A percentile compares a stretch with the other conserved stretches of the same genome.
These are phyloP conservation scores for Trilocha varians DNA, from an alignment of 2,888 invertebrate species.

Conservation along the genomic window DNA sequence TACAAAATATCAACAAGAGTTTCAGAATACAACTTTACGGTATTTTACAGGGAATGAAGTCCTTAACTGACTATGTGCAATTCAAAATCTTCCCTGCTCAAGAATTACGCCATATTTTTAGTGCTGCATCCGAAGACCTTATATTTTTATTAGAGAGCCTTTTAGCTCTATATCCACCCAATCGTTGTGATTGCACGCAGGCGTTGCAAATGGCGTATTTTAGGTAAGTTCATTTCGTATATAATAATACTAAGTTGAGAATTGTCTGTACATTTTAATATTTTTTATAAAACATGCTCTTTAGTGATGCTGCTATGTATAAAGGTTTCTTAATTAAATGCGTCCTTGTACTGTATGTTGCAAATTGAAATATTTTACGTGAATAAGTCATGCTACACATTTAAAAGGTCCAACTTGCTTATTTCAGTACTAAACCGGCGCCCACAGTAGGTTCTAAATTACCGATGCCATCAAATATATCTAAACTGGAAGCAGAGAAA, in stretches of 20 bases:
- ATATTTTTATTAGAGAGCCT: slow-evolving; percentile 85
- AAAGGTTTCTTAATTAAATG: too few species aligned
- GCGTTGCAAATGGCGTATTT: slow-evolving; percentile 94
- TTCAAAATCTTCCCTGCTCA: slow-evolving; percentile 91
- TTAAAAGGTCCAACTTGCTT: slow-evolving; percentile 6
- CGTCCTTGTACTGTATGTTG: too few species aligned
- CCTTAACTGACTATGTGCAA: slow-evolving; percentile 91
- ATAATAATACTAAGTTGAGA: not conserved
- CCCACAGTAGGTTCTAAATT: slow-evolving; percentile 88
- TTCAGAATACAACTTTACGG: too few species aligned
- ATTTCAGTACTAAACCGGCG: slow-evolving; percentile 85
- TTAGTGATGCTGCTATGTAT: too few species aligned
- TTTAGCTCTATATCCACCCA: slow-evolving; percentile 86
- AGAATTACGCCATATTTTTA: slow-evolving; percentile 92
- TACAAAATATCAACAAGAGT: too few species aligned
- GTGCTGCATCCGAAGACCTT: slow-evolving; percentile 94
- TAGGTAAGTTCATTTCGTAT: slow-evolving; percentile 46
- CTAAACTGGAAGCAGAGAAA: slow-evolving; percentile 75
- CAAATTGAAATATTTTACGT: too few species aligned
- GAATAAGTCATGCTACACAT: too few species aligned
- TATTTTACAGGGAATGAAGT: slow-evolving; percentile 74
- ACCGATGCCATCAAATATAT: slow-evolving; percentile 82
- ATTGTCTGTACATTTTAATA: too few species aligned
- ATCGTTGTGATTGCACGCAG: slow-evolving; percentile 85
- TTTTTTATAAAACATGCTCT: too few species aligned